Evolutionary conservation across 2,797 vertebrate genomes (phyloP).

Genomic region (Scyliorhinus canicula): DNA sequence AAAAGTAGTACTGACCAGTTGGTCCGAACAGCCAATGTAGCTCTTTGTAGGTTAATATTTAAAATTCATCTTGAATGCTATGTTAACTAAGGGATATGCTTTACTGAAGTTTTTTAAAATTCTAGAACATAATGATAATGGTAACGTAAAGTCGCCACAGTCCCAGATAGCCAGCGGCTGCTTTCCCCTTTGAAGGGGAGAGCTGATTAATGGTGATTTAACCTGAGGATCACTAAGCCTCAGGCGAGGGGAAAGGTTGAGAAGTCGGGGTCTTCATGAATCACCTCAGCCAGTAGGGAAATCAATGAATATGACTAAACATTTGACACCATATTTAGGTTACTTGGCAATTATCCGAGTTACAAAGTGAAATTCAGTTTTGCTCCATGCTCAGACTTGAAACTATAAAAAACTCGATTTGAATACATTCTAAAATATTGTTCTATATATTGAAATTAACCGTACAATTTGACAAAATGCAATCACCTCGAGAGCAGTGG

Average conservation of each 20-base stretch:
- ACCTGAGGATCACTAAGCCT: too few species aligned
- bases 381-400: not conserved
- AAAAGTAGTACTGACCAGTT: not conserved
- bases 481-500: not conserved
- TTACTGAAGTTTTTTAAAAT: not conserved
- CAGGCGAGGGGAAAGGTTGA: too few species aligned
- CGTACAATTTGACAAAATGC: not conserved
- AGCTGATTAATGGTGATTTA: too few species aligned
- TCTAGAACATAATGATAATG: too few species aligned
- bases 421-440: not conserved
- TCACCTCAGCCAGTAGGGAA: too few species aligned
- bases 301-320: not conserved
- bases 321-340: not conserved
- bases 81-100: not conserved
- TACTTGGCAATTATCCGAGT: not conserved
- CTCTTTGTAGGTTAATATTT: not conserved
- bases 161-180: too few species aligned
- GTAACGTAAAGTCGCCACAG: too few species aligned
- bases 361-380: not conserved
- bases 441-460: not conserved
- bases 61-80: not conserved
- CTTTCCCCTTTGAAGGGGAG: too few species aligned
- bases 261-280: too few species aligned
- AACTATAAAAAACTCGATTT: not conserved
- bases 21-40: not conserved